These are phyloP conservation scores for Sitophilus oryzae DNA, from an alignment of 1,140 invertebrate species.

Conservation along the genomic window DNA sequence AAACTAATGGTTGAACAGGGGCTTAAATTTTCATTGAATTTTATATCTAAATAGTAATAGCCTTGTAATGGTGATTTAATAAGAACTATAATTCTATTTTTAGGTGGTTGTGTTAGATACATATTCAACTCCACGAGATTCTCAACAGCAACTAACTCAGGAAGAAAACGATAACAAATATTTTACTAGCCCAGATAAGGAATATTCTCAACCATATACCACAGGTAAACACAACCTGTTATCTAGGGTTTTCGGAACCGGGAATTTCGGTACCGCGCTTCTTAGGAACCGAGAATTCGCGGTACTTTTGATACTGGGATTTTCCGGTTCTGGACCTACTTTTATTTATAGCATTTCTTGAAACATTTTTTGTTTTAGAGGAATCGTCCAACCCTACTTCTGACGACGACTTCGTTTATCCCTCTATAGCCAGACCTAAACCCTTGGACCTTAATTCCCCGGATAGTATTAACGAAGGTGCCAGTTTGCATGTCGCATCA, in stretches of 20 bases:
- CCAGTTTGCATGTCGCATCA: slow-evolving; percentile 43
- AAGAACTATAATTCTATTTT: no score
- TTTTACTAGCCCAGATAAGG: slow-evolving; percentile 51
- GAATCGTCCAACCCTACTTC: slow-evolving; percentile 44
- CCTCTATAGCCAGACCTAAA: slow-evolving; percentile 31
- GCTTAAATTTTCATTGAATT: no score
- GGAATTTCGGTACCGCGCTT: no score
- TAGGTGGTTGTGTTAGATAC: slow-evolving; percentile 56
- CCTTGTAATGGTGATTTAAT: no score
- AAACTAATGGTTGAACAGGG: no score
- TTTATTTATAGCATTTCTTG: no score
- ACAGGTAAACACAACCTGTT: no score
- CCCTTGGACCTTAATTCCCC: slow-evolving; percentile 46
- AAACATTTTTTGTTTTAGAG: no score
- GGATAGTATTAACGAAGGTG: slow-evolving; percentile 48
- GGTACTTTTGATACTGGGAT: background rate
- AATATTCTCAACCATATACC: slow-evolving; percentile 55
- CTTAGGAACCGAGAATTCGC: background rate
- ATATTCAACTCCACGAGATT: slow-evolving; percentile 54
- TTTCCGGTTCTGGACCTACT: background rate
- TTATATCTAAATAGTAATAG: no score
- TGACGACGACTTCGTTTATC: slow-evolving; percentile 40
- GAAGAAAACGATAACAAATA: slow-evolving; percentile 49
- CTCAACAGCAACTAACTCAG: slow-evolving; percentile 46
- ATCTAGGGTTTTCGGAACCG: no score